phyloP scores from a whole-genome alignment of 2,888 invertebrate genomes.

The Bombyx huttoni region DNA sequence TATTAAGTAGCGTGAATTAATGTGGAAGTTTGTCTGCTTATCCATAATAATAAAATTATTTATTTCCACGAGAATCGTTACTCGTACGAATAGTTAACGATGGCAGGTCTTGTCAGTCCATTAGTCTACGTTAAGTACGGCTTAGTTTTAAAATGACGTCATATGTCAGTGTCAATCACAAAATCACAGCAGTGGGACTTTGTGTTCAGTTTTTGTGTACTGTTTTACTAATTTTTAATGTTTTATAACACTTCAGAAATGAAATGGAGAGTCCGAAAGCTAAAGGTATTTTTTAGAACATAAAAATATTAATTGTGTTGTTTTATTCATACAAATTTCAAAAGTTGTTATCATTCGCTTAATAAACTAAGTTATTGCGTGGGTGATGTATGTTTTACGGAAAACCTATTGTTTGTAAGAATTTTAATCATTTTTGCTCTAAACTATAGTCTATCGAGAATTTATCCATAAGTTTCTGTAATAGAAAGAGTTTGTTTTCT shows the following conservation, averaged over 20 bases:
- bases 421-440: conserved; percentile 6
- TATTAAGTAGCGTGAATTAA: too few relatives aligned
- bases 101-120: neutral
- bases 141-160: too few relatives aligned
- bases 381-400: conserved; percentile 51
- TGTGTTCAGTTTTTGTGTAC: conserved; percentile 16
- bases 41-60: too few relatives aligned
- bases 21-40: too few relatives aligned
- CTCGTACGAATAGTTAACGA: too few relatives aligned
- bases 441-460: too few relatives aligned
- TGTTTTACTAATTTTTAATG: conserved; percentile 16
- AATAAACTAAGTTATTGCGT: conserved; percentile 40
- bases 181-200: neutral
- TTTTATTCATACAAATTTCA: neutral
- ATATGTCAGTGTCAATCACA: neutral
- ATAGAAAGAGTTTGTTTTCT: too few relatives aligned
- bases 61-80: too few relatives aligned
- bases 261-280: conserved; percentile 52
- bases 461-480: too few relatives aligned
- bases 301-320: neutral
- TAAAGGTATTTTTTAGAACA: conserved; percentile 32
- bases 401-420: conserved; percentile 54
- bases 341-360: neutral
- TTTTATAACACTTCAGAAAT: conserved; percentile 33
- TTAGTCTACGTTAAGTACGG: too few relatives aligned